A percentile compares a stretch with the other conserved stretches of the same genome.
phyloP scores from a whole-genome alignment of 2,888 invertebrate genomes.

The Rugalucina vietnamica region DNA sequence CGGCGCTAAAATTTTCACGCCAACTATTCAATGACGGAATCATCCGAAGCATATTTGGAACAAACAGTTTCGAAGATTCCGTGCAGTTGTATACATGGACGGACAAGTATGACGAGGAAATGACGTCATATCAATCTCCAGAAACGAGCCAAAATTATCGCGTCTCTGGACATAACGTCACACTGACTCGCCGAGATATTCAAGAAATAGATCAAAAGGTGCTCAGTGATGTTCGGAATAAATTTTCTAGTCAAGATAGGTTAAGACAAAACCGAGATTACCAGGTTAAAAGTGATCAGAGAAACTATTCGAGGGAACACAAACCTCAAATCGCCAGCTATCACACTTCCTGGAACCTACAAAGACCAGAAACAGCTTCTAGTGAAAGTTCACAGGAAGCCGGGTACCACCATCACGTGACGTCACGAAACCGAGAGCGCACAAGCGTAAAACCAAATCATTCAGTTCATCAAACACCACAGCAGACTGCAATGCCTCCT shows the following conservation, averaged over 20 bases:
- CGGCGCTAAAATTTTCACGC: constrained; percentile 76
- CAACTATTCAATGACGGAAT: constrained; percentile 77
- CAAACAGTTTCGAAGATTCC: constrained; percentile 78
- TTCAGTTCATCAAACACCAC: constrained; percentile 8
- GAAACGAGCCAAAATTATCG: constrained; percentile 30
- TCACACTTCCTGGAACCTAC: constrained; percentile 63
- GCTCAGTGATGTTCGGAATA: constrained; percentile 23
- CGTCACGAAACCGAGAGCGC: constrained; percentile 60
- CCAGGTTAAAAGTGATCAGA: background rate
- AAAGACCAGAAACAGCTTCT: constrained; percentile 68
- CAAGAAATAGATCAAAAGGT: background rate
- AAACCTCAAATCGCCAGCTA: constrained; percentile 41
- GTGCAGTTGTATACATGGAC: constrained; percentile 79
- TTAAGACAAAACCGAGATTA: background rate
- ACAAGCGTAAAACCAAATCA: background rate
- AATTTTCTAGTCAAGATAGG: background rate
- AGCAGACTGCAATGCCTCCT: constrained; percentile 54
- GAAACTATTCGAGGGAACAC: no score
- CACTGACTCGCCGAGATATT: constrained; percentile 50
- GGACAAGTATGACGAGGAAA: constrained; percentile 65
- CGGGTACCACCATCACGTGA: constrained; percentile 61
- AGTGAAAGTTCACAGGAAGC: constrained; percentile 74
- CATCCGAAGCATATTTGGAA: constrained; percentile 76
- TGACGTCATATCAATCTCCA: constrained; percentile 63
- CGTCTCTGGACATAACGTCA: constrained; percentile 48